Evolutionary conservation across 2,888 invertebrate species (phyloP).

Genomic region (Chouioia cunea): DNA sequence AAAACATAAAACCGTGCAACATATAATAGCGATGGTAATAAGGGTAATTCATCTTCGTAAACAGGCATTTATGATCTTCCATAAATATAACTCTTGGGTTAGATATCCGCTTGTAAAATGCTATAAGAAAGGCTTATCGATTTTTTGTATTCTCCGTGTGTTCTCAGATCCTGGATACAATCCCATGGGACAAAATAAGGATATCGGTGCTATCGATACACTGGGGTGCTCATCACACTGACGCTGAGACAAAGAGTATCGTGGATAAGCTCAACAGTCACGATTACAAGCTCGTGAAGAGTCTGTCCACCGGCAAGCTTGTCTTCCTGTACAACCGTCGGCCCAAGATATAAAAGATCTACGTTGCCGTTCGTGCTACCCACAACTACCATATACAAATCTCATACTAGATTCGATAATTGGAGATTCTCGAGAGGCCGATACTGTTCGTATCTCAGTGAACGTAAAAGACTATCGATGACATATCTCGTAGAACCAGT

Average conservation of each 20-base stretch:
- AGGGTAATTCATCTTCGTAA: too few species aligned
- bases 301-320: conserved; percentile 59
- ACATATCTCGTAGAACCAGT: conserved; percentile 7
- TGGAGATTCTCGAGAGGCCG: too few species aligned
- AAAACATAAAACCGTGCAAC: too few species aligned
- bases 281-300: conserved; percentile 59
- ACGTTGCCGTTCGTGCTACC: not conserved
- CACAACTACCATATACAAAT: not conserved
- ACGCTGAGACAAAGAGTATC: conserved; percentile 60
- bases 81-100: too few species aligned
- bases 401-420: not conserved
- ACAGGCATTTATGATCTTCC: too few species aligned
- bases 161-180: conserved; percentile 64
- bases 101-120: too few species aligned
- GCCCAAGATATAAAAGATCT: conserved; percentile 58
- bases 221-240: conserved; percentile 62
- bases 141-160: not conserved
- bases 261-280: conserved; percentile 59
- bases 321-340: conserved; percentile 62
- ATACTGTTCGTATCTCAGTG: too few species aligned
- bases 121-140: too few species aligned
- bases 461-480: too few species aligned
- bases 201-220: conserved; percentile 64
- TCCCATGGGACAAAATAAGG: conserved; percentile 64
- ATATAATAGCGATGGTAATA: too few species aligned